Conservation (phyloP, 2,888 invertebrate genomes). For the Eupithecia vulgata region DNA sequence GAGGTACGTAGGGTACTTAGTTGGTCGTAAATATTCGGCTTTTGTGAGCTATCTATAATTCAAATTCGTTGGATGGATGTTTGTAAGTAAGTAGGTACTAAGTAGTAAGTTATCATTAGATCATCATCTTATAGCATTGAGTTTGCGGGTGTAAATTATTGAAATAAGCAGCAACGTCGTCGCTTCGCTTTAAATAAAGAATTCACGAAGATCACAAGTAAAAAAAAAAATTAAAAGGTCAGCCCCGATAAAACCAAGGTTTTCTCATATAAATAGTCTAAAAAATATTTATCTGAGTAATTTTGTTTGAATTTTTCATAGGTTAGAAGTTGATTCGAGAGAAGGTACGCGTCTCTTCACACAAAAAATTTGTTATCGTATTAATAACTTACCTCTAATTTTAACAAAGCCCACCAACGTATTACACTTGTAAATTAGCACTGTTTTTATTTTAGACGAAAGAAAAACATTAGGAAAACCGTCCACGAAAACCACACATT, state of each 20-base stretch:
- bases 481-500: slow-evolving; percentile 61
- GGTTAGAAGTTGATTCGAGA: slow-evolving; percentile 32
- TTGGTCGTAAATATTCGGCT: neutral
- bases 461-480: slow-evolving; percentile 74
- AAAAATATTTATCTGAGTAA: neutral
- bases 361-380: slow-evolving; percentile 15
- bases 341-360: neutral
- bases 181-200: neutral
- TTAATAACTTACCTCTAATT: slow-evolving; percentile 60
- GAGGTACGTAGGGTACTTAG: neutral
- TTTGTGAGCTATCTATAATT: neutral
- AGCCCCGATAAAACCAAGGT: neutral
- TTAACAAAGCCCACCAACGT: slow-evolving; percentile 54
- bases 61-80: neutral
- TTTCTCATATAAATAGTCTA: neutral
- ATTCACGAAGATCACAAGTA: neutral
- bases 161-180: neutral
- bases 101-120: neutral
- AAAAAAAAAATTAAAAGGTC: neutral
- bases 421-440: slow-evolving; percentile 78
- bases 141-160: neutral
- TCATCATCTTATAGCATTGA: too few species aligned
- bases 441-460: slow-evolving; percentile 71
- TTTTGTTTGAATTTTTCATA: slow-evolving; percentile 31
- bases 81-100: neutral